Evolutionary conservation across 2,113 vertebrate genomes (phyloP), one percentile per base, ranked within the genome.

Genomic region (Dasypus novemcinctus): DNA sequence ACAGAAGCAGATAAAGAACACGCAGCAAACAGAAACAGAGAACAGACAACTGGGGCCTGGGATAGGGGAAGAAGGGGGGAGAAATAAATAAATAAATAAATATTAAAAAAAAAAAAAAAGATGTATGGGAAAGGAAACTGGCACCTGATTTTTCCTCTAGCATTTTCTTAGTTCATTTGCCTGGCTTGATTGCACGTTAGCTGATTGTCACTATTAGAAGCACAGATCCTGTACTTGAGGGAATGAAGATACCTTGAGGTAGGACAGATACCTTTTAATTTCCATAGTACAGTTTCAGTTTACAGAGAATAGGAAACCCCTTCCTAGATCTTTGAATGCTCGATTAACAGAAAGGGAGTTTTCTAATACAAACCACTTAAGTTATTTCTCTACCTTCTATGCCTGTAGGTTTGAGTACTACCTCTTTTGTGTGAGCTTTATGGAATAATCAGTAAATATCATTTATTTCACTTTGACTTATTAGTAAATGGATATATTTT

Each of bases 131-230:
- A 86, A 83, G 69, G 91, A 84, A 89, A 81, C 27, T 52, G 46
- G 38, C 8, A 64, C 13, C 72, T n/a, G 6, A 36, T 79, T 86
- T 94, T 82, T 85, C 27, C 80, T 33, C 1, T 75, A 54, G 49
- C 17, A 91, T 96, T 90, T 63, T 89, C n/a, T 90, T n/a, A 46
- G 57, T 76, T 95, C 43, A 74, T 92, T 87, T 92, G 66, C 76
- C 74, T 68, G n/a, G 2, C 68, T 82, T 92, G 43, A 80, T 93
- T 93, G 49, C 86, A 33, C 85, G 33, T 78, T 92, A 85, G 85
- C 66, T 95, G 82, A 86, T 93, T 96, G 72, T 97, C 63, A 71
- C 49, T 92, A 46, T 94, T 95, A 91, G 90, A 95, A 96, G 63
- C 85, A 88, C 81, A 95, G 66, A 80, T 96, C 59, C 54, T 90